phyloP scores from a whole-genome alignment of 2,888 invertebrate species.

The Athripsodes cinereus region DNA sequence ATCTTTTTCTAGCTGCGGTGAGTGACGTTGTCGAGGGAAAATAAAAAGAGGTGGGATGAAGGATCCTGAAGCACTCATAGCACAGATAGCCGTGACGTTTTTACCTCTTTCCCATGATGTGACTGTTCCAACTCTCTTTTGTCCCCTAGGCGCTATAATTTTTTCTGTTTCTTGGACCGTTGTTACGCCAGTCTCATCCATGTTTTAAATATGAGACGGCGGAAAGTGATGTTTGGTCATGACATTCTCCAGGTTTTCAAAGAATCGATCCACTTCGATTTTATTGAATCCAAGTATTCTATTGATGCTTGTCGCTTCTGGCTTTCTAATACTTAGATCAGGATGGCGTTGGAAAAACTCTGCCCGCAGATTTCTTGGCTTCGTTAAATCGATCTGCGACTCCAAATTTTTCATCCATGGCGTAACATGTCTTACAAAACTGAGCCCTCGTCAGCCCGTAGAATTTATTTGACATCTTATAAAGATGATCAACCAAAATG shows the following conservation, averaged over 20 bases:
- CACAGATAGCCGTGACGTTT: slow-evolving; percentile 36
- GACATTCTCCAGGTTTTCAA: slow-evolving; percentile 11
- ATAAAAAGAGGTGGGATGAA: slow-evolving; percentile 43
- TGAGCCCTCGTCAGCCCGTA: background rate
- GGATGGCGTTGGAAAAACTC: slow-evolving; percentile 5
- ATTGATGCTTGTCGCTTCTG: slow-evolving; percentile 4
- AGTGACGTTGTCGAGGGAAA: slow-evolving; percentile 37
- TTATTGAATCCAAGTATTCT: background rate
- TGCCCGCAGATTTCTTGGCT: background rate
- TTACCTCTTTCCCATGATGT: slow-evolving; percentile 37
- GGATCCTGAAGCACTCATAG: slow-evolving; percentile 36
- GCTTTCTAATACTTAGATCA: background rate
- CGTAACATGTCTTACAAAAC: background rate
- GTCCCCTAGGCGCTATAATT: slow-evolving; percentile 36
- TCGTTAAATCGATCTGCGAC: background rate
- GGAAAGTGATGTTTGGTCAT: slow-evolving; percentile 13
- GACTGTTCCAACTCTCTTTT: too few species aligned
- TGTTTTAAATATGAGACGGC: slow-evolving; percentile 32
- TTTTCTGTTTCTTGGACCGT: slow-evolving; percentile 36
- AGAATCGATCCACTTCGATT: slow-evolving; percentile 4
- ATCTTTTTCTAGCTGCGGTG: slow-evolving; percentile 35
- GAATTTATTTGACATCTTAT: background rate
- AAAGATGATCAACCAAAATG: background rate
- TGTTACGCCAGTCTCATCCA: slow-evolving; percentile 36
- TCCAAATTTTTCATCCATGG: background rate